Evolutionary conservation across 2,113 vertebrate genomes (phyloP).

Genomic region (Pelodiscus sinensis): DNA sequence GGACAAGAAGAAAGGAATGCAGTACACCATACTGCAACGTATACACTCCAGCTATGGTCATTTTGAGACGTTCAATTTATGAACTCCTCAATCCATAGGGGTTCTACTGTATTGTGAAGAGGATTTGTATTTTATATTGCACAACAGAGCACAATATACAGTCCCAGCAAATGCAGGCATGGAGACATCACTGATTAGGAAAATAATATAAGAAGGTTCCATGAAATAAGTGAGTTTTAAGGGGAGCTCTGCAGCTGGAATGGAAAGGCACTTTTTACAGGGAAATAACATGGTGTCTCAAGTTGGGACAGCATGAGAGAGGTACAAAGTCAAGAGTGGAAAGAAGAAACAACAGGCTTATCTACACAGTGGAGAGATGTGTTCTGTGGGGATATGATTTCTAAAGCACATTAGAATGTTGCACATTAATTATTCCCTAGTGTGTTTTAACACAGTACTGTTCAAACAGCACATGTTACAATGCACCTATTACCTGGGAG

Average conservation of each 20-base stretch:
- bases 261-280: neutral
- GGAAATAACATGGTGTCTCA: neutral
- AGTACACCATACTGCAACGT: neutral
- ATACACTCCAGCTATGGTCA: neutral
- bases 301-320: neutral
- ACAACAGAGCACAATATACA: accelerated
- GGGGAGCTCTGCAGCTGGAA: neutral
- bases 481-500: neutral
- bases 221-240: neutral
- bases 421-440: neutral
- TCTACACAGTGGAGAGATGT: neutral
- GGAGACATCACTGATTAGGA: neutral
- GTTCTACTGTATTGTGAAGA: neutral
- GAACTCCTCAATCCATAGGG: neutral
- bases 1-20: neutral
- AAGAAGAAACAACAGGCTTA: neutral
- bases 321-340: neutral
- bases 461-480: neutral
- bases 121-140: neutral
- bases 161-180: neutral
- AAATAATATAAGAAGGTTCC: neutral
- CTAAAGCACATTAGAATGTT: neutral
- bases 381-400: neutral
- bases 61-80: neutral
- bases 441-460: neutral